Evolutionary conservation across 1,140 invertebrate genomes (phyloP).

Genomic region (Papilio machaon): DNA sequence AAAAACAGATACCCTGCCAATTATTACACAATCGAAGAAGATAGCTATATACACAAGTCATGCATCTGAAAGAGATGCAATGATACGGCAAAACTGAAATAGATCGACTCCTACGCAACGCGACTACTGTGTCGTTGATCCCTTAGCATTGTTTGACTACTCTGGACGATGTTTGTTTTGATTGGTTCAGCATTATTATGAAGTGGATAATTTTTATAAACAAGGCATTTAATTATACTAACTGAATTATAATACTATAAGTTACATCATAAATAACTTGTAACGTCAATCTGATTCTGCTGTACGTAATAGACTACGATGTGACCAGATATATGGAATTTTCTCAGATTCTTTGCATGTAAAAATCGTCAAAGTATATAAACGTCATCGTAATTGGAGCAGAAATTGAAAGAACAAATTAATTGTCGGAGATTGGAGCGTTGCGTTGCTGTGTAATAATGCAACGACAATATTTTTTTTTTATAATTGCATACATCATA

Average conservation of each 20-base stretch:
- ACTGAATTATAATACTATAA: not conserved
- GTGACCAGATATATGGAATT: not conserved
- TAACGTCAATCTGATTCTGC: not conserved
- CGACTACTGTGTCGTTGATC: constrained; percentile 72
- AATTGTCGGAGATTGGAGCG: not conserved
- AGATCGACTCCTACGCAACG: constrained; percentile 72
- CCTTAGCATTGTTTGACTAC: constrained; percentile 57
- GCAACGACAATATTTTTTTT: too few relatives aligned
- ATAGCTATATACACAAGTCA: constrained; percentile 45
- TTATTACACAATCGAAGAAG: constrained; percentile 71
- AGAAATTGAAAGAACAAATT: not conserved
- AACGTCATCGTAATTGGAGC: not conserved
- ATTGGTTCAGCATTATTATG: constrained; percentile 33
- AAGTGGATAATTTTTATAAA: constrained; percentile 25
- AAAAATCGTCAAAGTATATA: too few relatives aligned
- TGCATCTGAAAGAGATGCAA: constrained; percentile 50
- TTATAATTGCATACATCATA: too few relatives aligned
- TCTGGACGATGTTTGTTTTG: constrained; percentile 53
- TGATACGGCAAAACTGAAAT: constrained; percentile 67
- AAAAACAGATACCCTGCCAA: constrained; percentile 68
- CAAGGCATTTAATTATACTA: not conserved
- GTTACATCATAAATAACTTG: not conserved
- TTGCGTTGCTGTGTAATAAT: not conserved
- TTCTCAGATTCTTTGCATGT: not conserved
- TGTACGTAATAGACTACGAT: not conserved